Evolutionary conservation across 2,888 invertebrate species (phyloP).

Genomic region (Xestia sexstrigata): DNA sequence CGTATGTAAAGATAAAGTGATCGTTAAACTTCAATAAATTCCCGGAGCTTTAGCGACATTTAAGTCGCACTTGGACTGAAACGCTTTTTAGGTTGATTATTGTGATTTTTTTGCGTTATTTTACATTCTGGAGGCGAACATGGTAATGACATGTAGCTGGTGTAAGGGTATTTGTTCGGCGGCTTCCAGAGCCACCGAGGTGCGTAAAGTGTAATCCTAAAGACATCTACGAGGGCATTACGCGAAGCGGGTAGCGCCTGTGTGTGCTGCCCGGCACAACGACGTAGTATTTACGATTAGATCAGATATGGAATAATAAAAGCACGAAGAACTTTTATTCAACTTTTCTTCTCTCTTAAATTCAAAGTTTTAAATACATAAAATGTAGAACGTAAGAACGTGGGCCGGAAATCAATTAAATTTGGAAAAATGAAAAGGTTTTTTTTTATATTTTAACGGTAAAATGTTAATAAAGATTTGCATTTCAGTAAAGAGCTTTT

Average conservation of each 20-base stretch:
- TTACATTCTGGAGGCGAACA: constrained; percentile 63
- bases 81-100: constrained; percentile 52
- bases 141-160: constrained; percentile 51
- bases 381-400: too few relatives aligned
- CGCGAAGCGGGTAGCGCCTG: neutral
- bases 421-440: neutral
- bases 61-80: constrained; percentile 40
- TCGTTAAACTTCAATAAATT: constrained; percentile 46
- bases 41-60: constrained; percentile 40
- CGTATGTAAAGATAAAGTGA: constrained; percentile 39
- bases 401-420: neutral
- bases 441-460: neutral
- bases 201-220: constrained; percentile 75
- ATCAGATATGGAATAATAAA: constrained; percentile 39
- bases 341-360: constrained; percentile 6
- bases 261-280: constrained; percentile 16
- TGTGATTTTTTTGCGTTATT: constrained; percentile 58
- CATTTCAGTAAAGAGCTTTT: constrained; percentile 19
- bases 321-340: constrained; percentile 1
- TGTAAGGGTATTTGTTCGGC: constrained; percentile 66
- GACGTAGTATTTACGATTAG: constrained; percentile 44
- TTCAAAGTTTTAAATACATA: neutral
- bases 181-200: constrained; percentile 60
- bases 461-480: constrained; percentile 17
- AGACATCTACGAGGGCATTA: constrained; percentile 74